Base-by-base conservation (phyloP, 2,113 vertebrate species). In the Microcebus tavaratra region DNA sequence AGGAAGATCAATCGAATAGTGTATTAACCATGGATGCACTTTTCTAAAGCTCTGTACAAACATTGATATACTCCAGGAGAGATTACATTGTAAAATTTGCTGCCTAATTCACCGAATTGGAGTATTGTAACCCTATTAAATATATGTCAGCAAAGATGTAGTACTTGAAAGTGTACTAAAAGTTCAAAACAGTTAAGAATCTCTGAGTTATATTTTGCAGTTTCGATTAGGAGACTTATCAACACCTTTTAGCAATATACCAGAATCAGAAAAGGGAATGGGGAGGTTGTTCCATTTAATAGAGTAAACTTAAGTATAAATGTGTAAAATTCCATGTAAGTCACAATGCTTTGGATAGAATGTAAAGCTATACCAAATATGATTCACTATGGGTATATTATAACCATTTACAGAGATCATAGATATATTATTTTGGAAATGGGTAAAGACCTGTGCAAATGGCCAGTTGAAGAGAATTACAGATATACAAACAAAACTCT, bases 341-440 rank as follows among this genome's bases (percentile, higher is more conserved):
- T 84, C 53, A 42, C 23, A 88, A 3, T 53, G 17, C 23, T 89
- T 83, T 86, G 15, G 13, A 39, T 65, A 36, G 15, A 88, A 95
- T 81, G 6, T 86, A 81, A 70, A 75, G 31, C 29, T 78, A 23
- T 89, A 75, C 42, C 48, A 65, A 89, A 92, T 31, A 53, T 90
- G 34, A 89, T 68, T 90, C 45, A 82, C 48, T 87, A 9, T 57
- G 42, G 7, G 21, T 57, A 83, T 42, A 80, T 53, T 79, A 50
- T 70, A 84, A 96, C 76, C 53, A 87, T 91, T 96, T 95, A 75
- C 20, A 57, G 55, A 57, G 55, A 57, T 57, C 17, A 27, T 34
- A 96, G 45, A 65, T 27, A 13, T 42, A 17, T 57, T 70, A 55
- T 65, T 73, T 80, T 87, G 70, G 48, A 84, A 84, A 94, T 96